Conservation (phyloP, 2,888 invertebrate species). For the Chorisops tibialis region DNA sequence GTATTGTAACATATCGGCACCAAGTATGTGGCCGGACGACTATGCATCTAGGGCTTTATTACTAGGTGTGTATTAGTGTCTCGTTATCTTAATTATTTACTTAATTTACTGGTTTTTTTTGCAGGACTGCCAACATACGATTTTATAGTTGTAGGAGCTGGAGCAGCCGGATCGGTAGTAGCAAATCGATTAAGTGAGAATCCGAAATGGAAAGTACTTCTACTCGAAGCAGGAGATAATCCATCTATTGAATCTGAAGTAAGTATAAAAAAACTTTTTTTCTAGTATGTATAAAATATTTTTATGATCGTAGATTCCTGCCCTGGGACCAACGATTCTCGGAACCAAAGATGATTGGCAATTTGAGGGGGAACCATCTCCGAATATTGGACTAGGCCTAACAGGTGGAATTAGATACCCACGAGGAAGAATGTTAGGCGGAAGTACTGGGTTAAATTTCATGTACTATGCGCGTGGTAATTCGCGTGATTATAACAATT, state of each 20-base stretch:
- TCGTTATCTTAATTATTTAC: no score
- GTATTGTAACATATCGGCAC: no score
- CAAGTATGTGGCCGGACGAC: no score
- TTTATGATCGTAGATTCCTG: conserved; percentile 36
- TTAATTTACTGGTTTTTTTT: no score
- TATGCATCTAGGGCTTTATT: not conserved
- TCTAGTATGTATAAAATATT: no score
- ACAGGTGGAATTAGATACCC: conserved; percentile 68
- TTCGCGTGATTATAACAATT: conserved; percentile 58
- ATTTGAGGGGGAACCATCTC: no score
- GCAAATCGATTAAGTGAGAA: not conserved
- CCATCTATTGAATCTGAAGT: no score
- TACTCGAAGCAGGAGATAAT: not conserved
- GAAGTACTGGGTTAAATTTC: conserved; percentile 51
- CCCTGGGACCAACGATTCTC: no score
- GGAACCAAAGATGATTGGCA: no score
- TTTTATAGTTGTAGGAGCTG: not conserved
- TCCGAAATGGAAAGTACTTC: not conserved
- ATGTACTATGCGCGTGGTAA: conserved; percentile 61
- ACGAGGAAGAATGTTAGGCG: conserved; percentile 52
- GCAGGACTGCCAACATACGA: not conserved
- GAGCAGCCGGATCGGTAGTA: not conserved
- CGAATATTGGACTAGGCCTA: no score
- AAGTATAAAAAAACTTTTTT: no score
- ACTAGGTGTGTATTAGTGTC: no score